These are phyloP conservation scores for Carassius carassius DNA, from an alignment of 2,113 vertebrate species.

Conservation along the genomic window DNA sequence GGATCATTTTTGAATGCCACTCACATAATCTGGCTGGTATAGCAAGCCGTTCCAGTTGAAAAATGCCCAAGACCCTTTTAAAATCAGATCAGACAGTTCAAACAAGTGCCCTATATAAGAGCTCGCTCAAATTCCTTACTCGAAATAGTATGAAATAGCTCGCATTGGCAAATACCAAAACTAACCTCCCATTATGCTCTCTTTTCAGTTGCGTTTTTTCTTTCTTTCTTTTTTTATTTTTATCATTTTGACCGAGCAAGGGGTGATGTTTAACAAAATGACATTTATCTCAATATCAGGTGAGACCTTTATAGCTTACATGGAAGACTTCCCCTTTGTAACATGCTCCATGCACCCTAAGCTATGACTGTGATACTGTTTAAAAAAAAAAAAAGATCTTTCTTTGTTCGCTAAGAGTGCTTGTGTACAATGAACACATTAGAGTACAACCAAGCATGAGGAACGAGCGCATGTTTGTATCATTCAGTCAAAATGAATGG, in stretches of 20 bases:
- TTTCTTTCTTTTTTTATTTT: neutral
- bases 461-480: neutral
- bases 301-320: conserved; percentile 15
- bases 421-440: conserved; percentile 14
- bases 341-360: conserved; percentile 3
- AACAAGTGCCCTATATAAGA: neutral
- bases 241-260: neutral
- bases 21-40: too few species aligned
- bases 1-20: too few species aligned
- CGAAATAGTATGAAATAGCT: neutral
- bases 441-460: neutral
- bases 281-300: conserved; percentile 5
- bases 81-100: neutral
- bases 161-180: neutral
- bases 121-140: neutral
- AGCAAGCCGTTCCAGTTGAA: neutral
- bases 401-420: conserved; percentile 26
- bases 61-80: neutral
- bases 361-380: conserved; percentile 29
- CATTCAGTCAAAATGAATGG: conserved; percentile 31
- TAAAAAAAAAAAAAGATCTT: conserved; percentile 24
- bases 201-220: neutral
- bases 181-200: neutral
- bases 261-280: neutral
- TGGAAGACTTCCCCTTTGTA: neutral